Evolutionary conservation across 2,888 invertebrate genomes (phyloP).

Genomic region (Silvanus unidentatus): DNA sequence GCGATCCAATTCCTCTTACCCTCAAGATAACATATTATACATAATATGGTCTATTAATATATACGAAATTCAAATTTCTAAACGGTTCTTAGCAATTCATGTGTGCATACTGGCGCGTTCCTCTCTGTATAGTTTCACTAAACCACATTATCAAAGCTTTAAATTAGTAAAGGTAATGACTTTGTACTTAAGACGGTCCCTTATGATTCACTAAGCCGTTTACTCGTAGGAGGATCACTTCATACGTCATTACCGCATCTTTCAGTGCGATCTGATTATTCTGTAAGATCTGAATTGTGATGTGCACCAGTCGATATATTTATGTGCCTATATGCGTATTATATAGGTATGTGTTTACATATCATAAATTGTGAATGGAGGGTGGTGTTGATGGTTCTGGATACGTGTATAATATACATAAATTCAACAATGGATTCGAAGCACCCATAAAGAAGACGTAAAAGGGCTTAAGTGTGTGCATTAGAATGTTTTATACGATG

Average conservation of each 20-base stretch:
- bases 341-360: too few relatives aligned
- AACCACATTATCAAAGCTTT: slow-evolving; percentile 12
- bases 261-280: slow-evolving; percentile 6
- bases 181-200: slow-evolving; percentile 26
- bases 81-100: not conserved
- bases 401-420: too few relatives aligned
- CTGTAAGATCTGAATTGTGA: not conserved
- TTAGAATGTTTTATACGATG: too few relatives aligned
- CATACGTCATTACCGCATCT: slow-evolving; percentile 15
- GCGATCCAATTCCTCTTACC: not conserved
- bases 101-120: not conserved
- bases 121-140: not conserved
- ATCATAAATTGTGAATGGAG: too few relatives aligned
- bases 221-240: slow-evolving; percentile 16
- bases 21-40: not conserved
- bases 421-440: too few relatives aligned
- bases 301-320: too few relatives aligned
- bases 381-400: too few relatives aligned
- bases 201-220: slow-evolving; percentile 31
- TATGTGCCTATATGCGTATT: too few relatives aligned
- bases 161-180: slow-evolving; percentile 26
- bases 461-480: too few relatives aligned
- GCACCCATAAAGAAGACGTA: too few relatives aligned
- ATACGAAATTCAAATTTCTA: slow-evolving; percentile 1
- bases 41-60: not conserved